Base-by-base conservation (phyloP, 2,113 vertebrate genomes). In the Apus apus region DNA sequence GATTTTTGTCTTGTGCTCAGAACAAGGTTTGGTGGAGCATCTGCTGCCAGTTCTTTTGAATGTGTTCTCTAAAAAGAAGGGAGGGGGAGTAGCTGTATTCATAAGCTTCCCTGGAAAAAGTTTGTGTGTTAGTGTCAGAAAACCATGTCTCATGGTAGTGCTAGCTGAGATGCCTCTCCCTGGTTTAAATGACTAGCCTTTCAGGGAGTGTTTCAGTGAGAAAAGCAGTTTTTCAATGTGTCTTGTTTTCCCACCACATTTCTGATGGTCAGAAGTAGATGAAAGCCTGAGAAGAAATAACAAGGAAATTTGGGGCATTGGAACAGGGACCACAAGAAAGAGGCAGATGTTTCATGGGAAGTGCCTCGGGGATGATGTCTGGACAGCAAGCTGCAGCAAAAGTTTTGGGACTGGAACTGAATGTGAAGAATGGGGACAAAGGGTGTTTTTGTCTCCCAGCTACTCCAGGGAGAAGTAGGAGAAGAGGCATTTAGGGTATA, bases 131-230 rank as follows among this genome's bases (percentile, higher is more conserved):
- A 32, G 7, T 32, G 48, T 75, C 40, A 70, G 72, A 38, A 85
- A 78, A 51, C 14, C 0, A 0, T 30, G 46, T 53, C 75, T 70
- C 0, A 0, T 23, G 38, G 43, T 20, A 34, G 29, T 16, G 62
- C 46, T 85, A 40, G 54, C 58, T 76, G 83, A 46, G 58, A 22
- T 53, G 38, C 51, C 26, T 78, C 26, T 51, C 79, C 16, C 26
- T 76, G n/a, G 73, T 86, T 80, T 57, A 17, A 56, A 50, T 80
- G 6, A 73, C 14, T 40, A 21, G 36, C 38, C 60, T 85, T 85
- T 29, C 45, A 56, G 79, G 51, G 71, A 67, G 50, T 29, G 32
- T 54, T 90, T 65, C 50, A 76, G 65, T 53, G 56, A 45, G 70
- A 67, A 64, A 76, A 73, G 32, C 54, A 92, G 79, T 62, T 85